A percentile compares a stretch with the other conserved stretches of the same genome.
phyloP scores from a whole-genome alignment of 1,140 invertebrate species.

The Pogonomyrmex californicus region DNA sequence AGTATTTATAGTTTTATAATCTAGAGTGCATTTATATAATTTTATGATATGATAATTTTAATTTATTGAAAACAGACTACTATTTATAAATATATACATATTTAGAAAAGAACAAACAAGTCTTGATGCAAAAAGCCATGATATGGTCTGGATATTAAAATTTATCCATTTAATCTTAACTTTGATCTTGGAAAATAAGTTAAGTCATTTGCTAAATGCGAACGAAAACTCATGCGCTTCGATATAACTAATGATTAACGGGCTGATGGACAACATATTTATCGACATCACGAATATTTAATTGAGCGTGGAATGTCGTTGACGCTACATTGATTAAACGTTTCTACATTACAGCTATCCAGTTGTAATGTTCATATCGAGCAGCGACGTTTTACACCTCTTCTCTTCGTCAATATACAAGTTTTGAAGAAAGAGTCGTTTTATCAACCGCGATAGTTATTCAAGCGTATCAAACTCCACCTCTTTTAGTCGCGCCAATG shows the following conservation, averaged over 20 bases:
- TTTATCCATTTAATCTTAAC: constrained; percentile 1
- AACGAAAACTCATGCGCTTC: neutral
- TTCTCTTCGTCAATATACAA: constrained; percentile 28
- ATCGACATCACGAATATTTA: constrained; percentile 51
- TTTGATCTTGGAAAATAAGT: constrained; percentile 21
- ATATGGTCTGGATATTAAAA: constrained; percentile 31
- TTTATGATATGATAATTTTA: neutral
- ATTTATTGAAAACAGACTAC: neutral
- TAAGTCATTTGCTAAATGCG: constrained; percentile 40
- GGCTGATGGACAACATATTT: constrained; percentile 23
- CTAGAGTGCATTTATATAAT: constrained; percentile 20
- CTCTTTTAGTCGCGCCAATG: neutral
- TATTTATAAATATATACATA: neutral
- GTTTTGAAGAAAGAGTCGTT: constrained; percentile 54
- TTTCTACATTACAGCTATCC: constrained; percentile 62
- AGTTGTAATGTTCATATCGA: constrained; percentile 14
- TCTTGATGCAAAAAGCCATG: neutral
- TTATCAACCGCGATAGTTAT: constrained; percentile 52
- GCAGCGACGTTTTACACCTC: neutral
- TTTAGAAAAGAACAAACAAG: neutral
- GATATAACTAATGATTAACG: constrained; percentile 65
- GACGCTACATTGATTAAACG: constrained; percentile 57
- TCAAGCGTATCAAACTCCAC: constrained; percentile 50
- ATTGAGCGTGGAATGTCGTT: constrained; percentile 10
- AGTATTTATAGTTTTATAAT: no score